These are phyloP conservation scores for Andricus grossulariae DNA, from an alignment of 1,140 invertebrate species.

Conservation along the genomic window DNA sequence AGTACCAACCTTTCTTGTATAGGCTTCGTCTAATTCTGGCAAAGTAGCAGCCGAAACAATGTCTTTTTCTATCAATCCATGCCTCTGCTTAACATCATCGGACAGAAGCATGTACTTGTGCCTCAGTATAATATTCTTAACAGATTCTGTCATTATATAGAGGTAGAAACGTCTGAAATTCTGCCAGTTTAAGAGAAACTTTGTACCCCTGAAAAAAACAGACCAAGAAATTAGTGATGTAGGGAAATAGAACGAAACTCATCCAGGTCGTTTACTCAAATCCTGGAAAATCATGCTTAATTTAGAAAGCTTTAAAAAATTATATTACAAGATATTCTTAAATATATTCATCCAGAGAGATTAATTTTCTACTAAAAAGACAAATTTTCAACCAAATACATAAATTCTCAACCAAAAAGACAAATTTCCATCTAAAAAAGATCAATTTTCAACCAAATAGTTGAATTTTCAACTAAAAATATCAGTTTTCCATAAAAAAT, in stretches of 20 bases:
- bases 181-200: conserved; percentile 89
- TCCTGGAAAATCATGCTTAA: too few species aligned
- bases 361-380: too few species aligned
- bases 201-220: conserved; percentile 81
- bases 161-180: conserved; percentile 91
- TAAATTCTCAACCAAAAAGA: too few species aligned
- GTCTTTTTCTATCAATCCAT: conserved; percentile 84
- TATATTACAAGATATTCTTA: too few species aligned
- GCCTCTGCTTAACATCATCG: conserved; percentile 83
- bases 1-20: conserved; percentile 80
- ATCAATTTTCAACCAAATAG: too few species aligned
- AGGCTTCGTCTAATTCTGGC: conserved; percentile 91
- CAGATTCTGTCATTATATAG: conserved; percentile 94
- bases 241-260: neutral
- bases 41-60: conserved; percentile 91
- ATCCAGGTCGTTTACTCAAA: too few species aligned
- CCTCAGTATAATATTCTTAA: conserved; percentile 88
- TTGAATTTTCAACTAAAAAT: too few species aligned
- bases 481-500: too few species aligned
- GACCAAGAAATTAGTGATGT: conserved; percentile 33
- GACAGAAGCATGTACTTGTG: conserved; percentile 86
- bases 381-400: too few species aligned
- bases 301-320: too few species aligned
- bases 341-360: too few species aligned
- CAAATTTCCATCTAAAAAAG: too few species aligned